These are phyloP conservation scores for Oophaga pumilio DNA, from an alignment of 2,113 vertebrate genomes.

Conservation along the genomic window DNA sequence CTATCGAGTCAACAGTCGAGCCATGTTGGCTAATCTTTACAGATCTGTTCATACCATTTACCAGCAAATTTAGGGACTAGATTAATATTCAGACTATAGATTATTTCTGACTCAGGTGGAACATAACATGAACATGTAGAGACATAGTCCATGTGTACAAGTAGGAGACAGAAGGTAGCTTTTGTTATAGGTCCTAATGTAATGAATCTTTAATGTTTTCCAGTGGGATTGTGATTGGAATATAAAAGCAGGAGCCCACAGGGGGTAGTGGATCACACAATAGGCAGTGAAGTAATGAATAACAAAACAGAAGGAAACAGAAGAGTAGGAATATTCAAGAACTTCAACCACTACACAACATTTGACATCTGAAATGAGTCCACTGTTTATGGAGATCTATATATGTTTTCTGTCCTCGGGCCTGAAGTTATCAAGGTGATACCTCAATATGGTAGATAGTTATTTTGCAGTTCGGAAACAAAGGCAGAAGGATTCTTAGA, in stretches of 20 bases:
- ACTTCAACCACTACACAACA: not conserved
- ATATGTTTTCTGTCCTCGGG: not conserved
- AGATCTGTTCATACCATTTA: not conserved
- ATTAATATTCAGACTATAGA: not conserved
- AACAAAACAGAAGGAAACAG: constrained; percentile 20
- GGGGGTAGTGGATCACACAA: constrained; percentile 22
- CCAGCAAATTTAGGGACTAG: not conserved
- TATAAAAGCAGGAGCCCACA: constrained; percentile 19
- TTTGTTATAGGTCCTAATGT: constrained; percentile 40
- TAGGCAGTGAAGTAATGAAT: constrained; percentile 42
- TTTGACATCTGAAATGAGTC: not conserved
- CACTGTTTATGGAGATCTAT: not conserved
- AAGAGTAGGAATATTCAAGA: constrained; percentile 2
- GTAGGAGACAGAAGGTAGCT: constrained; percentile 44
- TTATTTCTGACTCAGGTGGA: not conserved
- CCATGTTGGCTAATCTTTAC: not conserved
- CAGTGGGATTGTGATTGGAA: not conserved
- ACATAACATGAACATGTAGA: constrained; percentile 28
- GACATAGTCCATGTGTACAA: constrained; percentile 16
- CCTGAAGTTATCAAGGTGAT: not conserved
- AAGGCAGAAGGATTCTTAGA: not conserved
- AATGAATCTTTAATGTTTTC: constrained; percentile 56
- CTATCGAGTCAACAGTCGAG: too few relatives aligned
- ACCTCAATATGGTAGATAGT: not conserved
- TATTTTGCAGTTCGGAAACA: not conserved